phyloP scores from a whole-genome alignment of 1,140 invertebrate species.

The Hyphantria cunea region DNA sequence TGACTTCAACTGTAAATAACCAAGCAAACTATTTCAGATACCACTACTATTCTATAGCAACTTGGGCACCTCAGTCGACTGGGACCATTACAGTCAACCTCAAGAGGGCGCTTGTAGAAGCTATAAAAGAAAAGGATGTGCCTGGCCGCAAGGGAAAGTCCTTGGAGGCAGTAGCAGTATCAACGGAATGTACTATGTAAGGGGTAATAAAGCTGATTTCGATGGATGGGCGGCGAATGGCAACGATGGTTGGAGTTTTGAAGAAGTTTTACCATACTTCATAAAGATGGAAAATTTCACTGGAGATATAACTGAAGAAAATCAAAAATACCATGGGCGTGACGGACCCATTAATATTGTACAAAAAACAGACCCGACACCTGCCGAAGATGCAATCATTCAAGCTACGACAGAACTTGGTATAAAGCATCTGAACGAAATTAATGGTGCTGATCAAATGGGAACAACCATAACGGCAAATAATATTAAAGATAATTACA shows the following conservation, averaged over 20 bases:
- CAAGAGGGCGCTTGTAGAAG: conserved; percentile 81
- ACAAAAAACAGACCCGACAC: conserved; percentile 82
- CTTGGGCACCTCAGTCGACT: conserved; percentile 75
- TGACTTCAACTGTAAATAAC: too few relatives aligned
- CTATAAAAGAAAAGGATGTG: conserved; percentile 82
- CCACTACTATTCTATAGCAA: conserved; percentile 47
- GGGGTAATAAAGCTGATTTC: conserved; percentile 86
- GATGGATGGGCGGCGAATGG: conserved; percentile 85
- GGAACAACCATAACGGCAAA: conserved; percentile 80
- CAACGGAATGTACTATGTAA: conserved; percentile 89
- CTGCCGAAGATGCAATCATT: conserved; percentile 85
- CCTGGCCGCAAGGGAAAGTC: conserved; percentile 85
- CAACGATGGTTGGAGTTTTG: conserved; percentile 89
- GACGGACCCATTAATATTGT: conserved; percentile 84
- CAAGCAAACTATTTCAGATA: conserved; percentile 34
- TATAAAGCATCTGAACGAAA: conserved; percentile 82
- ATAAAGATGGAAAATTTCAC: conserved; percentile 88
- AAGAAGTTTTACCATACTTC: conserved; percentile 92
- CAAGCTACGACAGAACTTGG: conserved; percentile 85
- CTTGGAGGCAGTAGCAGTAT: conserved; percentile 87
- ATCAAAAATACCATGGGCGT: conserved; percentile 82
- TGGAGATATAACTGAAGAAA: conserved; percentile 79
- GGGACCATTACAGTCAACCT: conserved; percentile 83
- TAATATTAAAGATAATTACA: conserved; percentile 83
- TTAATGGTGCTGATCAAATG: conserved; percentile 79